phyloP scores from a whole-genome alignment of 2,113 vertebrate genomes.

The Chiloscyllium plagiosum region DNA sequence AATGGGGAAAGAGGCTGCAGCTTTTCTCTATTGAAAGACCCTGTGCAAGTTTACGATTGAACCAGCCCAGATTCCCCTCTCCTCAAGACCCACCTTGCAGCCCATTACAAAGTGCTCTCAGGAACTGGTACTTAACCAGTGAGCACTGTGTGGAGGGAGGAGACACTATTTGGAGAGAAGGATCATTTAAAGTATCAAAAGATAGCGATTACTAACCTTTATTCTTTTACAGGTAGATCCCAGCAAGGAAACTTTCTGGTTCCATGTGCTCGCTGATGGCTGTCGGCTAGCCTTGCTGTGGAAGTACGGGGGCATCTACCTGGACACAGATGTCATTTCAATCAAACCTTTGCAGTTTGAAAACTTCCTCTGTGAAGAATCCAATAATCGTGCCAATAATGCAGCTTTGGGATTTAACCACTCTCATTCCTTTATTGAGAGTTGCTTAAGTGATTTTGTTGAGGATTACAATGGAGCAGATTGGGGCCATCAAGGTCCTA shows the following conservation, averaged over 20 bases:
- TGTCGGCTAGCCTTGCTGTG: background rate
- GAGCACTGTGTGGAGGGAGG: background rate
- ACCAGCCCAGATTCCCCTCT: background rate
- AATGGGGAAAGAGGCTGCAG: background rate
- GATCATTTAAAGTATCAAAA: too few species aligned
- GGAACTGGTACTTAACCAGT: background rate
- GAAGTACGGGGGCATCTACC: background rate
- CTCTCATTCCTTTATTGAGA: background rate
- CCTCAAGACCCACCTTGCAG: background rate
- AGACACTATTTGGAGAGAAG: too few species aligned
- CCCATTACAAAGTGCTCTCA: background rate
- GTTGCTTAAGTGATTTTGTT: too few species aligned
- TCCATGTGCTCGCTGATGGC: background rate
- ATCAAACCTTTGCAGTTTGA: background rate
- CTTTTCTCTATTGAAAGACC: background rate
- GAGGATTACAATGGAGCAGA: too few species aligned
- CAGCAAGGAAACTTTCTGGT: background rate
- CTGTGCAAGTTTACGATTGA: background rate
- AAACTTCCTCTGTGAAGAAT: background rate
- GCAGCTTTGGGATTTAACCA: background rate
- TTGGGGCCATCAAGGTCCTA: too few species aligned
- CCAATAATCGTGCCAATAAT: background rate
- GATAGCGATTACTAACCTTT: background rate
- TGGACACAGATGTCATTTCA: background rate
- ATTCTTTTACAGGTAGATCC: background rate